Conservation (phyloP, 2,797 vertebrate genomes). For the Erithacus rubecula region DNA sequence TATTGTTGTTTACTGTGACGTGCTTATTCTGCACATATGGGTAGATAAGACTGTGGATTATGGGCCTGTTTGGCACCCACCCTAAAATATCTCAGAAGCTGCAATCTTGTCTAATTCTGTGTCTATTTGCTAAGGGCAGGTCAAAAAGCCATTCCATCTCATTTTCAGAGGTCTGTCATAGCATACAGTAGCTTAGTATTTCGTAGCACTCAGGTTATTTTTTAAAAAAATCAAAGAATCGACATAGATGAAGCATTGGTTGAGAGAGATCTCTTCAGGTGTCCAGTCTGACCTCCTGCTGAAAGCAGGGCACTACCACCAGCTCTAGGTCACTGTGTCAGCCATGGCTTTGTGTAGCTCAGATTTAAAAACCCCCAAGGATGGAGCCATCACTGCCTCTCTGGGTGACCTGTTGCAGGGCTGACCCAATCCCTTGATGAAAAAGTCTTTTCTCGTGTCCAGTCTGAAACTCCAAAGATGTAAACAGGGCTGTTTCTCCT, state of each 20-base stretch:
- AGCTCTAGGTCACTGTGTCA: not conserved
- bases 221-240: not conserved
- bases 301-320: not conserved
- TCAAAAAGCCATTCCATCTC: not conserved
- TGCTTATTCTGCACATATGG: not conserved
- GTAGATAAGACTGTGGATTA: not conserved
- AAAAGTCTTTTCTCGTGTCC: not conserved
- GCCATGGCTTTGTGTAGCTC: not conserved
- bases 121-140: not conserved
- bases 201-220: not conserved
- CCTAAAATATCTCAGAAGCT: not conserved
- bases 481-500: not conserved
- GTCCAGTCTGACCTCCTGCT: not conserved
- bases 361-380: not conserved
- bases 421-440: not conserved
- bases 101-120: not conserved
- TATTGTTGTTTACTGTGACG: not conserved
- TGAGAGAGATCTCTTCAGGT: not conserved
- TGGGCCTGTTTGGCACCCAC: fast-evolving
- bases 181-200: not conserved
- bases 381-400: not conserved
- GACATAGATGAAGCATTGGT: not conserved
- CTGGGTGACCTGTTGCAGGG: not conserved
- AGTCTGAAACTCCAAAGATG: not conserved
- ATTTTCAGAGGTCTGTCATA: not conserved